Base-by-base conservation (phyloP, 92 coral and sea anemone species). In the Metridium senile region DNA sequence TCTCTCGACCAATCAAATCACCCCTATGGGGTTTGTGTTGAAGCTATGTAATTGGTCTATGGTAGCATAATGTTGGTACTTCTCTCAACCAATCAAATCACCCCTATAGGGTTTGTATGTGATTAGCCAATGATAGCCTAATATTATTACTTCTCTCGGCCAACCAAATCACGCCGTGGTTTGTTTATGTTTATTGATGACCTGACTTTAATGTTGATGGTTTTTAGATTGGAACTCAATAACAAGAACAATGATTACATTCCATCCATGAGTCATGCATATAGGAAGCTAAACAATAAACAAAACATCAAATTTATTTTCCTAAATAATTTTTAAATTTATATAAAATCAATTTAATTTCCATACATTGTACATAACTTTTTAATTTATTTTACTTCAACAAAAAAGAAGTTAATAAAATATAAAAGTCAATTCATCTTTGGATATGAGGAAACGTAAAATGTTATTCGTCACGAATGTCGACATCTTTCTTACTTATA, bases 181-280 rank as follows among this genome's bases (percentile, higher is more conserved):
- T 27, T 11, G 39, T 63, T 28, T 29, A 39, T 63, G 69, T 63
- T 63, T 28, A 63, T 28, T 29, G 69, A 63, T 63, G 69, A 63
- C 45, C 45, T 63, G 21, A 54, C 21, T 54, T 54, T 9, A 39
- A 39, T 39, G 49, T 54, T 54, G 4, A 16, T 54, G 25, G 2
- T 16, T 54, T 10, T 54, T 54, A 9, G 61, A 21, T 16, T 16
- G 4, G 61, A 10, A 3, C 2, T 3, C 61, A 16, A 54, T 3
- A 39, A 39, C 49, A 39, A 39, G 6, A 39, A 39, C 49, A 39
- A 6, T 21, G 61, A 59, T 22, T 59, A 23, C 26, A 31, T 58
- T 58, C 9, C 26, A 23, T 63, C 32, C 28, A 29, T 63, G 6
- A 63, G 49, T 39, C 22, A 26, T 59, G 32, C 32, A 26, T 59